Percentiles rank a stretch among this genome's conserved stretches.
phyloP scores from a whole-genome alignment of 2,113 vertebrate genomes.

The Acrocephalus arundinaceus region DNA sequence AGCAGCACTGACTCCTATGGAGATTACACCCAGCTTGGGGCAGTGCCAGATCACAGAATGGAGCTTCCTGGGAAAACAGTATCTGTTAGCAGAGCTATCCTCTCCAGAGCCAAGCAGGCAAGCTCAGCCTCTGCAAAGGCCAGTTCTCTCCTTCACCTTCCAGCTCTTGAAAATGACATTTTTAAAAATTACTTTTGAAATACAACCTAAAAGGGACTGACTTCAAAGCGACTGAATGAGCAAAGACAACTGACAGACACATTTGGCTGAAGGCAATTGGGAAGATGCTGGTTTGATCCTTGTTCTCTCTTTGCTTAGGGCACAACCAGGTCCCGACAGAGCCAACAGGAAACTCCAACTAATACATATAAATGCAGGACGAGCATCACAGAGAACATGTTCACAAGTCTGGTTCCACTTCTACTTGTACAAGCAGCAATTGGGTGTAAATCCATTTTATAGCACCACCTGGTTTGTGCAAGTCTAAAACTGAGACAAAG shows the following conservation, averaged over 20 bases:
- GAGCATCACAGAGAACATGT: not conserved
- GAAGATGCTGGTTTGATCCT: slow-evolving; percentile 10
- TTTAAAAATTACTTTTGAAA: slow-evolving; percentile 10
- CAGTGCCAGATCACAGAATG: not conserved
- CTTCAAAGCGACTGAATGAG: slow-evolving; percentile 4
- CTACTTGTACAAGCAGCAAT: not conserved
- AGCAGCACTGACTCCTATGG: rapidly evolving
- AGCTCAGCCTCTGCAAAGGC: not conserved
- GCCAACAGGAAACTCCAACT: slow-evolving; percentile 23
- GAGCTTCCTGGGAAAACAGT: slow-evolving; percentile 21
- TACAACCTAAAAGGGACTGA: not conserved
- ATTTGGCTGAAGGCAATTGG: slow-evolving; percentile 16
- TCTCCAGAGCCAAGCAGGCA: not conserved
- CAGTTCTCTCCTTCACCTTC: not conserved
- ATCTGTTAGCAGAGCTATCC: not conserved
- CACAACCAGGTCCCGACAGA: not conserved
- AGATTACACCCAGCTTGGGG: not conserved
- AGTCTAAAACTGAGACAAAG: not conserved
- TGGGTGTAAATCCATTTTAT: not conserved
- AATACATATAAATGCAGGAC: not conserved
- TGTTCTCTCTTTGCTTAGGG: slow-evolving; percentile 14
- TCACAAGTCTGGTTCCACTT: not conserved
- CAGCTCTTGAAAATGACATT: not conserved
- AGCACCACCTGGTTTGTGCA: not conserved
- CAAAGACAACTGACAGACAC: slow-evolving; percentile 4